A percentile compares a stretch with the other conserved stretches of the same genome.
These are phyloP conservation scores for Isotomurus palustris DNA, from an alignment of 2,888 invertebrate species.

Conservation along the genomic window DNA sequence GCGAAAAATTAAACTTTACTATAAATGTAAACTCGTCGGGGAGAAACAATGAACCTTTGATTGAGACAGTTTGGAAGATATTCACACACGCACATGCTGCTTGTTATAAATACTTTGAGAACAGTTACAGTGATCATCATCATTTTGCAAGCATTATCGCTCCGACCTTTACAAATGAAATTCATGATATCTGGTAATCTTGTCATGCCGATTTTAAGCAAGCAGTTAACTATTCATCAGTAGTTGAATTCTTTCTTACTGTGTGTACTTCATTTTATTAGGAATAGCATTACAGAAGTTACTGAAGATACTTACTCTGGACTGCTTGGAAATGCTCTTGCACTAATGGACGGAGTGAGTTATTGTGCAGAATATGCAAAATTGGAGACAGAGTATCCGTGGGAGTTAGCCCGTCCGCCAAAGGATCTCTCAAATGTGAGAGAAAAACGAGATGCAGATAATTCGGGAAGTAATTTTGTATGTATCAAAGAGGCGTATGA, in stretches of 20 bases:
- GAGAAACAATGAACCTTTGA: constrained; percentile 31
- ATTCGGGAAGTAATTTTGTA: no score
- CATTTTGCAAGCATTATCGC: constrained; percentile 34
- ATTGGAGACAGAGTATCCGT: constrained; percentile 24
- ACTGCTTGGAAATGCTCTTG: constrained; percentile 31
- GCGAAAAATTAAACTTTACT: constrained; percentile 7
- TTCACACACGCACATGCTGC: constrained; percentile 36
- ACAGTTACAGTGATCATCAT: constrained; percentile 36
- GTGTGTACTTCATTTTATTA: no score
- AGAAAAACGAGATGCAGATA: constrained; percentile 1
- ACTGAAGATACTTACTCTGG: constrained; percentile 29
- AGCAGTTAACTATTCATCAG: no score
- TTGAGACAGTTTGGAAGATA: constrained; percentile 41
- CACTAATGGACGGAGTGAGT: constrained; percentile 31
- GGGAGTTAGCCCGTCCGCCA: constrained; percentile 27
- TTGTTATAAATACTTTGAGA: constrained; percentile 29
- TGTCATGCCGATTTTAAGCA: no score
- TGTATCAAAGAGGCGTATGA: constrained; percentile 1
- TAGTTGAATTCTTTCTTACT: no score
- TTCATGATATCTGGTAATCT: constrained; percentile 37
- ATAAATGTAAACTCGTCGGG: constrained; percentile 3
- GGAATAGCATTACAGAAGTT: constrained; percentile 24
- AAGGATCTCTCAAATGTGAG: constrained; percentile 16
- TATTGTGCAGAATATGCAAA: constrained; percentile 19
- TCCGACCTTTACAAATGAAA: constrained; percentile 33